phyloP scores from a whole-genome alignment of 2,888 invertebrate species.

The Stenodera caucasica region DNA sequence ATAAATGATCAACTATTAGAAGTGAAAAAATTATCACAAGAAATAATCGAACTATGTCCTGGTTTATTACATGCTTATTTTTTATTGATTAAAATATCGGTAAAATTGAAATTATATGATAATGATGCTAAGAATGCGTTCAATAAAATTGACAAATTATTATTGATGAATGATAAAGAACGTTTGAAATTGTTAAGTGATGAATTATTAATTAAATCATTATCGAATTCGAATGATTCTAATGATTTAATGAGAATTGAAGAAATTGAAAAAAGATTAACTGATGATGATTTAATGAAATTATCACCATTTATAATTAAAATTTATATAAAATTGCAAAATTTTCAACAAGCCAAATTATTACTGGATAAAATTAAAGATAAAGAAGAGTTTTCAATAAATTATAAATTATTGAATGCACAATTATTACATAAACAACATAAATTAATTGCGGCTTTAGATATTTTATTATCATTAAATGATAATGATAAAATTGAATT shows the following conservation, averaged over 20 bases:
- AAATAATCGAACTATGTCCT: constrained; percentile 42
- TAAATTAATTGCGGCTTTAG: constrained; percentile 61
- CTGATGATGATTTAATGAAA: constrained; percentile 32
- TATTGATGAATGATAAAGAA: constrained; percentile 43
- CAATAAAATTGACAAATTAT: constrained; percentile 50
- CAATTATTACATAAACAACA: constrained; percentile 58
- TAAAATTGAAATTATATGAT: constrained; percentile 57
- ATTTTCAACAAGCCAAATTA: constrained; percentile 49
- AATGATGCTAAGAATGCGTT: constrained; percentile 56
- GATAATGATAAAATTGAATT: constrained; percentile 49
- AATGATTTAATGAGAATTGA: constrained; percentile 56
- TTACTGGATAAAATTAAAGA: constrained; percentile 50
- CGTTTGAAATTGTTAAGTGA: constrained; percentile 44
- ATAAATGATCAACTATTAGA: constrained; percentile 57
- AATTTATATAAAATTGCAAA: constrained; percentile 53
- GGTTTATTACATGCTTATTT: constrained; percentile 57
- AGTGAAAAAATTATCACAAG: constrained; percentile 59
- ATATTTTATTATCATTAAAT: constrained; percentile 50
- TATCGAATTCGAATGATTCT: constrained; percentile 54
- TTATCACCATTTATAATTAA: constrained; percentile 40
- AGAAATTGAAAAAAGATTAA: constrained; percentile 52
- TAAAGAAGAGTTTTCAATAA: constrained; percentile 34
- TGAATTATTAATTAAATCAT: constrained; percentile 51
- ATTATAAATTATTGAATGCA: constrained; percentile 57
- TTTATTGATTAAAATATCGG: constrained; percentile 57